Evolutionary conservation across 2,888 invertebrate species (phyloP).

Genomic region (Drosophila rellima): DNA sequence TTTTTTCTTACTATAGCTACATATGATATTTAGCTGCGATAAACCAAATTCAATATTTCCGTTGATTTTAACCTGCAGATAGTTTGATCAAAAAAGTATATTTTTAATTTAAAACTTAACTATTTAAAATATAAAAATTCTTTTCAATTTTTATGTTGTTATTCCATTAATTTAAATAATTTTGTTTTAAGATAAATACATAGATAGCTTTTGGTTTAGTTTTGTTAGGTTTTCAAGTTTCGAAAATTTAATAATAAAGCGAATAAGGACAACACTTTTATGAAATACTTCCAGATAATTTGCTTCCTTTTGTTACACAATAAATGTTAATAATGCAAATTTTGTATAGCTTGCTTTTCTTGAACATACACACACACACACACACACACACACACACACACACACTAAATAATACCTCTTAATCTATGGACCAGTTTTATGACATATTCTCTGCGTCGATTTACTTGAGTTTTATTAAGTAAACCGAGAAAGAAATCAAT

Average conservation of each 20-base stretch:
- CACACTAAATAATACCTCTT: slow-evolving; percentile 71
- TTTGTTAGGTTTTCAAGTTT: not conserved
- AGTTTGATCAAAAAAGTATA: too few relatives aligned
- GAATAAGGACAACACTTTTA: not conserved
- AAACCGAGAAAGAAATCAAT: slow-evolving; percentile 34
- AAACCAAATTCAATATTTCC: not conserved
- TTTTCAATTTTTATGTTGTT: too few relatives aligned
- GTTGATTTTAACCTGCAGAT: not conserved
- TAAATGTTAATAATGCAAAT: not conserved
- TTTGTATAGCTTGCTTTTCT: not conserved
- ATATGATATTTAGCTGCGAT: not conserved
- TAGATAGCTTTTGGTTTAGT: too few relatives aligned
- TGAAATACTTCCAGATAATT: slow-evolving; percentile 27
- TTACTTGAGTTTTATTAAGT: slow-evolving; percentile 63
- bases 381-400: slow-evolving; percentile 11
- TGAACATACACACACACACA: slow-evolving; percentile 20
- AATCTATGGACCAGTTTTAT: slow-evolving; percentile 75
- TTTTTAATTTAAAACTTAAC: too few relatives aligned
- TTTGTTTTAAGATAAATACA: too few relatives aligned
- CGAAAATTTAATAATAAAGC: not conserved
- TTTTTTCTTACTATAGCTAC: not conserved
- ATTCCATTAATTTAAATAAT: too few relatives aligned
- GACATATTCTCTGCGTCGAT: slow-evolving; percentile 52
- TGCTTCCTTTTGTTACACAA: slow-evolving; percentile 4
- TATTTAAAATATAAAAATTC: too few relatives aligned